phyloP scores from a whole-genome alignment of 2,888 invertebrate species.

The Brachynemurus nebulosus region DNA sequence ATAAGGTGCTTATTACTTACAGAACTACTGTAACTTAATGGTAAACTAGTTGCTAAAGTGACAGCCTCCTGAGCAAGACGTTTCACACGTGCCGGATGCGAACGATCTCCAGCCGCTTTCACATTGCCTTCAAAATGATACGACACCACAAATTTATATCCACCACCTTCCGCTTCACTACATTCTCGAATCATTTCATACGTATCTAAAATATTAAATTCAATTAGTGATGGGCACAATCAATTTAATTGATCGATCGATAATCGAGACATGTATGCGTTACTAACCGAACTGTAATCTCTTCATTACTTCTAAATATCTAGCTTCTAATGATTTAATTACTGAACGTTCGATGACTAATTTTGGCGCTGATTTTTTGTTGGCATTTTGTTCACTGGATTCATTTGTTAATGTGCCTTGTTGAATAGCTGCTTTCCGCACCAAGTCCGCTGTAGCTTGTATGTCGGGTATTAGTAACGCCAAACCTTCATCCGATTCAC shows the following conservation, averaged over 20 bases:
- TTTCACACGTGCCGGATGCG: conserved; percentile 76
- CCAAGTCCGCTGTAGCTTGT: conserved; percentile 49
- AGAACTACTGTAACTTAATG: conserved; percentile 83
- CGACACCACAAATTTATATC: conserved; percentile 68
- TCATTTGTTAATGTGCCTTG: conserved; percentile 12
- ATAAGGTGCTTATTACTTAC: conserved; percentile 2
- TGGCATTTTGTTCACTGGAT: conserved; percentile 11
- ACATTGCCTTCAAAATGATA: conserved; percentile 85
- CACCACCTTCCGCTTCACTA: conserved; percentile 49
- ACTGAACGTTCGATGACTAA: conserved; percentile 35
- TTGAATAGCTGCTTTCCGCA: conserved; percentile 32
- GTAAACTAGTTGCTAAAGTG: conserved; percentile 81
- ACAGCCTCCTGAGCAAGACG: conserved; percentile 91
- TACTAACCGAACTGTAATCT: conserved; percentile 71
- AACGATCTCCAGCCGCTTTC: conserved; percentile 71
- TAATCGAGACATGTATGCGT: background rate
- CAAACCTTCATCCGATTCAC: conserved; percentile 76
- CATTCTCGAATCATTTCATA: conserved; percentile 83
- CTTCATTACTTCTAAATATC: conserved; percentile 79
- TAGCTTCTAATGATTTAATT: conserved; percentile 48
- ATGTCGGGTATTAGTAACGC: conserved; percentile 84
- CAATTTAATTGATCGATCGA: background rate
- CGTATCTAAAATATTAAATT: no score
- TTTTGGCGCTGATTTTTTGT: conserved; percentile 26
- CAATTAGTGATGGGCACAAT: no score